These are phyloP conservation scores for Oceanodroma leucorhoa DNA, from an alignment of 2,797 vertebrate genomes.

Conservation along the genomic window DNA sequence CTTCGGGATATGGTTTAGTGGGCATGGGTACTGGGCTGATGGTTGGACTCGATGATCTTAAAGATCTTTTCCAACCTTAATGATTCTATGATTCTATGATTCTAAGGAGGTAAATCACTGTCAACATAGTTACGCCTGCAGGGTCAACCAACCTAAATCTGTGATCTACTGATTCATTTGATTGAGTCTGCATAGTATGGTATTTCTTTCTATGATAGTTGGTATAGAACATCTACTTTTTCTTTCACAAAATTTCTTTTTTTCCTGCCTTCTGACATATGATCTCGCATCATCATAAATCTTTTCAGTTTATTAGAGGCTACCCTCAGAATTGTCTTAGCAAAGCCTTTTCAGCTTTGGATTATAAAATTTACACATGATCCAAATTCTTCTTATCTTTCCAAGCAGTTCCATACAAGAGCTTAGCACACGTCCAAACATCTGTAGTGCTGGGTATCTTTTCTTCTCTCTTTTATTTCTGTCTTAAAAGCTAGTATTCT, in stretches of 20 bases:
- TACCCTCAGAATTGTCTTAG: neutral
- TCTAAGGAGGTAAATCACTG: neutral
- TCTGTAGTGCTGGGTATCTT: neutral
- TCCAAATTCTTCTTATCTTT: neutral
- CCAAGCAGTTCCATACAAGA: neutral
- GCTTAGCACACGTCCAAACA: neutral
- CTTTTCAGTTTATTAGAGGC: neutral
- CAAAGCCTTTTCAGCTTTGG: neutral
- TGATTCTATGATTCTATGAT: too few species aligned
- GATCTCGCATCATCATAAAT: neutral
- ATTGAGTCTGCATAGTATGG: neutral
- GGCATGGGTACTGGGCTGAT: too few species aligned
- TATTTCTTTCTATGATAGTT: neutral
- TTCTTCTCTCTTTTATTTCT: neutral
- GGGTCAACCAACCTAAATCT: neutral
- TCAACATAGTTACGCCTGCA: neutral
- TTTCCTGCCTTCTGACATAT: neutral
- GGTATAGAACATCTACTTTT: neutral
- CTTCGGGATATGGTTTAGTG: too few species aligned
- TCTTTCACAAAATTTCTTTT: neutral
- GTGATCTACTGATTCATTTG: neutral
- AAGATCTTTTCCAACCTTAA: too few species aligned
- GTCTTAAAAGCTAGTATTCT: neutral
- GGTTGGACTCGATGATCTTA: too few species aligned
- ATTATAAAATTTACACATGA: neutral